phyloP scores from a whole-genome alignment of 2,797 vertebrate species.

The Clarias platycephalus region DNA sequence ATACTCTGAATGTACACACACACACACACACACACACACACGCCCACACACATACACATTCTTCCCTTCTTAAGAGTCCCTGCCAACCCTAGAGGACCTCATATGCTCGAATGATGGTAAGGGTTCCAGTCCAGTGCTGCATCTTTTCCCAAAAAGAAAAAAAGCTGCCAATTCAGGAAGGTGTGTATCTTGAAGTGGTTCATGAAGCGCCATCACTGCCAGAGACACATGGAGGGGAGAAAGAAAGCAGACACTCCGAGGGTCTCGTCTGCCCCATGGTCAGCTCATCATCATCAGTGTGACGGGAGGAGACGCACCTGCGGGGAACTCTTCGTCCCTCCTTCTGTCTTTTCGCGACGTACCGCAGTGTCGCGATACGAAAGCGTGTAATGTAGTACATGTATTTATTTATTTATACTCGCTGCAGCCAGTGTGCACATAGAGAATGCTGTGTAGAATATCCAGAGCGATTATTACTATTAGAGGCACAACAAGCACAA shows the following conservation, averaged over 20 bases:
- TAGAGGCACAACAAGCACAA: conserved; percentile 61
- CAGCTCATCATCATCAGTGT: not conserved
- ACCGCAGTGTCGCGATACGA: not conserved
- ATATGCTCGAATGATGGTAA: no score
- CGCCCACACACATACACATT: not conserved
- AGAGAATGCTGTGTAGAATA: conserved; percentile 52
- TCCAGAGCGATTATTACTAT: conserved; percentile 40
- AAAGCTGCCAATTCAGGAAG: conserved; percentile 16
- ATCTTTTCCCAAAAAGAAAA: not conserved
- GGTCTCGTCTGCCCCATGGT: conserved; percentile 6
- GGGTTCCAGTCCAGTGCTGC: not conserved
- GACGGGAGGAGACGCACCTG: not conserved
- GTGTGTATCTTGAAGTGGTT: conserved; percentile 9
- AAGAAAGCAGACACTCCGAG: not conserved
- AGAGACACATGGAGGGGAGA: conserved; percentile 16
- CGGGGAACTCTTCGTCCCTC: not conserved
- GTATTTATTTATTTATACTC: conserved; percentile 38
- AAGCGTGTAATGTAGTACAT: not conserved
- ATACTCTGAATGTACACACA: conserved; percentile 44
- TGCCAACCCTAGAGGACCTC: conserved; percentile 14
- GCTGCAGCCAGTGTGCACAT: conserved; percentile 40
- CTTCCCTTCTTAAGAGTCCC: not conserved
- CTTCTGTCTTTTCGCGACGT: not conserved
- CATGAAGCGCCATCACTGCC: conserved; percentile 49
- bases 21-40: not conserved